Conservation (phyloP, 2,113 vertebrate species). For the Melanostigma gelatinosum region DNA sequence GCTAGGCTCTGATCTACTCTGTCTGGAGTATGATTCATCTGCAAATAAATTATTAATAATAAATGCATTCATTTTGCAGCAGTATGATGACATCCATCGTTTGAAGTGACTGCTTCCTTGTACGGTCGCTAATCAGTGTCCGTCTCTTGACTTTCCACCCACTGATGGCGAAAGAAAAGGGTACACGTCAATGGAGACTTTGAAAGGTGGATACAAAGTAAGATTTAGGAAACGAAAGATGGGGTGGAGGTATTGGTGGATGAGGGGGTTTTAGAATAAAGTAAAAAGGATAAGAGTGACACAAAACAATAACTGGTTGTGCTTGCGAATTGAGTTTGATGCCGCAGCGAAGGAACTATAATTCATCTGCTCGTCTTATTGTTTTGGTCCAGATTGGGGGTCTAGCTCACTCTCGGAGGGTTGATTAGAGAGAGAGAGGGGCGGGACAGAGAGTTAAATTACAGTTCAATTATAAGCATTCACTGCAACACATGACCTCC, state of each 20-base stretch:
- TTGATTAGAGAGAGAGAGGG: slow-evolving; percentile 1
- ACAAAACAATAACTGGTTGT: background rate
- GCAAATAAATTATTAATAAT: slow-evolving; percentile 80
- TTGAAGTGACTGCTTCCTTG: slow-evolving; percentile 43
- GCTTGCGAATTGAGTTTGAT: background rate
- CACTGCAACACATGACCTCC: slow-evolving; percentile 2
- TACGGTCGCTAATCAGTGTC: slow-evolving; percentile 43
- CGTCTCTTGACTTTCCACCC: background rate
- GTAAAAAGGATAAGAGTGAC: background rate
- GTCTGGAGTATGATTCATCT: slow-evolving; percentile 75
- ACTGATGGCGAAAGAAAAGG: slow-evolving; percentile 32
- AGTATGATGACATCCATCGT: slow-evolving; percentile 76
- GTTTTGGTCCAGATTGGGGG: slow-evolving; percentile 12
- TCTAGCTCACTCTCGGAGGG: background rate
- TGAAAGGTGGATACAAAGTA: background rate
- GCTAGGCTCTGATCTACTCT: slow-evolving; percentile 43
- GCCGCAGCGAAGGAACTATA: slow-evolving; percentile 5
- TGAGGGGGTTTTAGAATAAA: background rate
- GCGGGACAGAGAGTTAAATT: slow-evolving; percentile 35
- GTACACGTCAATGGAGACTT: slow-evolving; percentile 5
- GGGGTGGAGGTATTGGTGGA: no score
- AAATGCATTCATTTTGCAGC: slow-evolving; percentile 77
- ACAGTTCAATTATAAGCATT: slow-evolving; percentile 42
- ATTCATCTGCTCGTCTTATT: slow-evolving; percentile 23
- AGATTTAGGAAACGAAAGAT: background rate